Base-by-base conservation (phyloP, 2,888 invertebrate species). In the Halictus quadricinctus region DNA sequence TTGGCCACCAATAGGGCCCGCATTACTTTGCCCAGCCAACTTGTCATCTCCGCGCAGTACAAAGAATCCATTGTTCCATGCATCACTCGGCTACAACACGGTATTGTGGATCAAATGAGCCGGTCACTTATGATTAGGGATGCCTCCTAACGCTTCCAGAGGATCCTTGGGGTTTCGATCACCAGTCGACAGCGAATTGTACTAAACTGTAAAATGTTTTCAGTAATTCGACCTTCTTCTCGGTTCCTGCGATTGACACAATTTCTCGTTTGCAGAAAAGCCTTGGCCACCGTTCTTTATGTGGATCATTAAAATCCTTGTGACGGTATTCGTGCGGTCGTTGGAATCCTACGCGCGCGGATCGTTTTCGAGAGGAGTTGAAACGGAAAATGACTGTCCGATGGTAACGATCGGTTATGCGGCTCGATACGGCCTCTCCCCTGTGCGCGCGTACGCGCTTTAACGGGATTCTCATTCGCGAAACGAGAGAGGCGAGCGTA, bases 231-330 rank as follows among this genome's bases (percentile, higher is more conserved):
- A 29, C 29, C 0, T 29, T 29, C 29, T 29, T 29, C 29, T 29
- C 29, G 29, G 29, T 29, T 29, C 29, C 29, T 29, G 29, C 29
- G 29, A 29, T 29, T 2, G 50, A 50, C 6, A 50, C 7, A 50
- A 50, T 18, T 48, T 48, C 29, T 18, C 18, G 2, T 50, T 18
- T 50, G 50, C 18, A 29, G 0, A 29, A 29, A 29, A 29, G 25
- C 64, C 29, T 29, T 2, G 64, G 6, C 29, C 15, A 29, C 29
- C 13, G 13, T 64, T 64, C 29, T 64, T 64, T 15, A 58, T 29
- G 73, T 36, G 76, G 54, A 2, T 77, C 76, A 78, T 66, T 84
- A 74, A 60, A 80, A 46, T 13, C 41, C 74, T n/a, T 7, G 74
- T 5, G 13, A n/a, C 66, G 15, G n/a, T 4, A 6, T 5, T 46